These are phyloP conservation scores for Calvadosia cruxmelitensis DNA, from an alignment of 30 jellyfish, hydroid and myxozoan species.

Conservation along the genomic window DNA sequence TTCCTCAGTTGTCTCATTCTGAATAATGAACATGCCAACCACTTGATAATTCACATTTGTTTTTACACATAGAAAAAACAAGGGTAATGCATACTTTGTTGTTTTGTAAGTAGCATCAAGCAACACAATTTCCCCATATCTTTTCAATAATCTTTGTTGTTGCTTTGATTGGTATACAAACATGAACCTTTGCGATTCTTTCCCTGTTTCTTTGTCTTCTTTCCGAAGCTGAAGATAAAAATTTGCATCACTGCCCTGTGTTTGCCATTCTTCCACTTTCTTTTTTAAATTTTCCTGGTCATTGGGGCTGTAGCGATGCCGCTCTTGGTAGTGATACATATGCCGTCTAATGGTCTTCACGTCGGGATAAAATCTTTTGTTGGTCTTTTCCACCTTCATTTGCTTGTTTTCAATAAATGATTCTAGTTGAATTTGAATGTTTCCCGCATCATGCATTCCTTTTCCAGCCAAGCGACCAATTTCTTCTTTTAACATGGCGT, in stretches of 20 bases:
- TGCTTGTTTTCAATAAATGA: slow-evolving; percentile 3
- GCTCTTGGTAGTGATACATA: too few species aligned
- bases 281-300: slow-evolving; percentile 18
- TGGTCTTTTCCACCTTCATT: too few species aligned
- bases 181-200: slow-evolving; percentile 6
- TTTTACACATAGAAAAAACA: slow-evolving; percentile 14
- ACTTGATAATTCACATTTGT: slow-evolving; percentile 28
- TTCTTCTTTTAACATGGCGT: neutral
- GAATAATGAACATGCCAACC: slow-evolving; percentile 15
- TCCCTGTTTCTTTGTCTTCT: slow-evolving; percentile 7
- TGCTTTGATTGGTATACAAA: slow-evolving; percentile 18
- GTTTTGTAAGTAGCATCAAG: slow-evolving; percentile 20
- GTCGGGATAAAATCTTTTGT: too few species aligned
- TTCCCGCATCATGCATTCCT: slow-evolving; percentile 15
- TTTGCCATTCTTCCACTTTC: slow-evolving; percentile 20
- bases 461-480: slow-evolving; percentile 7
- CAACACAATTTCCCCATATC: slow-evolving; percentile 5
- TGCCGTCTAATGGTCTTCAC: too few species aligned
- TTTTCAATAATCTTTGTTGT: too few species aligned
- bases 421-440: slow-evolving; percentile 16
- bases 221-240: neutral
- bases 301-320: too few species aligned
- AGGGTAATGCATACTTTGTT: slow-evolving; percentile 6
- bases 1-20: slow-evolving; percentile 15
- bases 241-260: slow-evolving; percentile 7